Base-by-base conservation (phyloP, 2,888 invertebrate genomes). In the Amiota minor region DNA sequence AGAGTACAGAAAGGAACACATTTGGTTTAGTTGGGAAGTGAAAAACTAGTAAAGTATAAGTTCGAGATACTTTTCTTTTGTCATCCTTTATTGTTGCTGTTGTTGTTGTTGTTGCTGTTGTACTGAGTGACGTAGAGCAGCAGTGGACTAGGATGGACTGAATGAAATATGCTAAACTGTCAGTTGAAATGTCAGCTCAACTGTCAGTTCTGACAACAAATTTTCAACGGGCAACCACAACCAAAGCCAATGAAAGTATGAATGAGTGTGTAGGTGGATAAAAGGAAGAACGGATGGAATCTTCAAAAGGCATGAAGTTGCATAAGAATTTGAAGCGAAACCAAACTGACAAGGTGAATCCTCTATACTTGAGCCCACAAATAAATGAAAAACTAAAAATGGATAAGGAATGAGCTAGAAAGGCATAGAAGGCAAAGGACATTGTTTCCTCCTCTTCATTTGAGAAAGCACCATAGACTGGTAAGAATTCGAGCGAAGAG, bases 141-240 rank as follows among this genome's bases (percentile, higher is more conserved):
- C 77, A 80, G 77, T 80, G 77, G 12, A 14, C 67, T 18, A n/a
- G n/a, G 20, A 18, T 9, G n/a, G 67, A 67, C 67, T 50, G 45
- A 56, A 67, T 67, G 67, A 72, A 70, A 65, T 73, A 73, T 70
- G 73, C 70, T 65, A 70, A 70, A 80, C 82, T 83, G 83, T 80
- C 86, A 86, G 85, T 86, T 78, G 84, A 78, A 85, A 84, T 83
- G 86, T 83, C 83, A 80, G 82, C 84, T 81, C 81, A 81, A 78
- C 78, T 80, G 72, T 72, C 72, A 72, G 56, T 72, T 72, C 20
- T 72, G 67, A 72, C 65, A 72, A 45, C 64, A 65, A 62, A 71
- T 64, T 71, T 71, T 71, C 71, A 71, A 35, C 62, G 23, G 35
- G 62, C 35, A 35, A 62, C 49, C 67, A 16, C 67, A 47, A 49